These are phyloP conservation scores for Pyrochroa serraticornis DNA, from an alignment of 2,888 invertebrate species.

Conservation along the genomic window DNA sequence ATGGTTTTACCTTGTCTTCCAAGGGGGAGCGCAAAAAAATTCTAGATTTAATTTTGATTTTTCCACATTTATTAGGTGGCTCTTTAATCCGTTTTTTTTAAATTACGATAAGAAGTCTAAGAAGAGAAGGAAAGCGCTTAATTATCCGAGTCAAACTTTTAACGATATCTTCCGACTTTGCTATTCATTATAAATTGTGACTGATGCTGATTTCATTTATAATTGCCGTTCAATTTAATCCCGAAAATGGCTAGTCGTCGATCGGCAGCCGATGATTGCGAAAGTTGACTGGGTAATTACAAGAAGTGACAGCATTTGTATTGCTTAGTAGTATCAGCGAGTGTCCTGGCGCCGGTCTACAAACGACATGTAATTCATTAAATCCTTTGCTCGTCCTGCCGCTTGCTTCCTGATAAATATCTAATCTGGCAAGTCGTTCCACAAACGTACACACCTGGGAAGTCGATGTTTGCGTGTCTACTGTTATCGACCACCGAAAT, in stretches of 20 bases:
- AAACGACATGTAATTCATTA: slow-evolving; percentile 34
- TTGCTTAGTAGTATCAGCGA: neutral
- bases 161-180: no score
- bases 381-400: slow-evolving; percentile 24
- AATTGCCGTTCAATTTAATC: no score
- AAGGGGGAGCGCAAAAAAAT: no score
- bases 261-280: slow-evolving; percentile 2
- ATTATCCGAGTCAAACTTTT: no score
- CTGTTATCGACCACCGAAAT: slow-evolving; percentile 30
- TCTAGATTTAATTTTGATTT: no score
- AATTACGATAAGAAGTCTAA: no score
- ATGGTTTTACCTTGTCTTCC: no score
- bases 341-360: slow-evolving; percentile 9
- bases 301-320: slow-evolving; percentile 38
- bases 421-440: slow-evolving; percentile 22
- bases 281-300: slow-evolving; percentile 28
- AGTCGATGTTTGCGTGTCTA: slow-evolving; percentile 30
- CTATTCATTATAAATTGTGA: no score
- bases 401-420: slow-evolving; percentile 34
- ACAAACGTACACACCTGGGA: slow-evolving; percentile 28
- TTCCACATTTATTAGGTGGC: no score
- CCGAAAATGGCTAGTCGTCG: neutral
- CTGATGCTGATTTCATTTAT: no score
- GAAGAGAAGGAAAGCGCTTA: no score
- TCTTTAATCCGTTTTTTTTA: no score